Evolutionary conservation across 2,888 invertebrate species (phyloP).

Genomic region (Nysson spinosus): DNA sequence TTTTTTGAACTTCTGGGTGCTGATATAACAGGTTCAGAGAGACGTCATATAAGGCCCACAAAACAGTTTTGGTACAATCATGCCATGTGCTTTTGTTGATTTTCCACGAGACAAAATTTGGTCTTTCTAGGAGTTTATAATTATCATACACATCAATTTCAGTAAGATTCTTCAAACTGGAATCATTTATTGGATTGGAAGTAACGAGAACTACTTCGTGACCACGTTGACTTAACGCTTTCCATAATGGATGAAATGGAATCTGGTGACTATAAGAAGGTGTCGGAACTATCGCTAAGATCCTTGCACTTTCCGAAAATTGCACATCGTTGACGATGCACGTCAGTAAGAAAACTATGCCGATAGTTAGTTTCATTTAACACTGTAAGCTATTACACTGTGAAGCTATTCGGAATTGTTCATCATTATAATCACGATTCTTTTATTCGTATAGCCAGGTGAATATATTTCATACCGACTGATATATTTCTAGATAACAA

Average conservation of each 20-base stretch:
- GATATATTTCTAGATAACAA: no score
- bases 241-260: slow-evolving; percentile 76
- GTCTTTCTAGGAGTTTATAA: accelerated
- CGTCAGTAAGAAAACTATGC: background rate
- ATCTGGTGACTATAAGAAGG: slow-evolving; percentile 79
- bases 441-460: no score
- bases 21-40: slow-evolving; percentile 38
- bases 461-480: no score
- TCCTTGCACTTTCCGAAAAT: slow-evolving; percentile 65
- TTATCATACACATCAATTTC: slow-evolving; percentile 74
- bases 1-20: slow-evolving; percentile 48
- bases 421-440: no score
- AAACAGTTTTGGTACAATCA: accelerated
- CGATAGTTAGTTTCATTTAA: background rate
- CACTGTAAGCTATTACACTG: no score
- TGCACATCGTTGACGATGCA: background rate
- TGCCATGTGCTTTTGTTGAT: background rate
- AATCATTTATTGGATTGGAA: slow-evolving; percentile 76
- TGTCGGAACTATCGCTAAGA: slow-evolving; percentile 76
- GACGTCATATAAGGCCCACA: accelerated
- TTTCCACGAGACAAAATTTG: slow-evolving; percentile 10
- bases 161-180: slow-evolving; percentile 70
- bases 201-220: slow-evolving; percentile 78
- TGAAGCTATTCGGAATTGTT: no score
- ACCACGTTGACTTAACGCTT: slow-evolving; percentile 76